phyloP scores from a whole-genome alignment of 1,140 invertebrate genomes.

The Monomorium pharaonis region DNA sequence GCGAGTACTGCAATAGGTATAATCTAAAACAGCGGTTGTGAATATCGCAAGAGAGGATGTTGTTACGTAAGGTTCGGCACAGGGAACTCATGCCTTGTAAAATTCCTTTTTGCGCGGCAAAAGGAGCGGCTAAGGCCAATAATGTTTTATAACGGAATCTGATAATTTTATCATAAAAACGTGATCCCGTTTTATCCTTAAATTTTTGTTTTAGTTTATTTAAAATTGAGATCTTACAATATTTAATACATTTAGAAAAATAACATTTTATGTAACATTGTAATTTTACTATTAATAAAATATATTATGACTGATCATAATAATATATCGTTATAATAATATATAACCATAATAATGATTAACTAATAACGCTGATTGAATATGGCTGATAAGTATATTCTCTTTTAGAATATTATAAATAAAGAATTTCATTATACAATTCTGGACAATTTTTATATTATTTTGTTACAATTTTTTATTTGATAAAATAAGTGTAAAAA shows the following conservation, averaged over 20 bases:
- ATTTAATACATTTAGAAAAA: neutral
- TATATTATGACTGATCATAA: neutral
- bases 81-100: conserved; percentile 72
- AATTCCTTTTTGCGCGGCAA: conserved; percentile 73
- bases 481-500: neutral
- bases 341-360: neutral
- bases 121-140: conserved; percentile 67
- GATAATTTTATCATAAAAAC: neutral
- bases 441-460: too few species aligned
- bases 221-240: neutral
- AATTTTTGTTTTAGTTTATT: neutral
- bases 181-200: neutral
- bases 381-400: neutral
- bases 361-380: too few species aligned
- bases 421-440: neutral
- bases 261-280: neutral
- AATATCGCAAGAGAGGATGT: conserved; percentile 80
- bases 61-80: conserved; percentile 74
- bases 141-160: conserved; percentile 55
- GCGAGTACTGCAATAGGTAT: conserved; percentile 23
- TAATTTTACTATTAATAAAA: neutral
- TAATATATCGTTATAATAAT: neutral
- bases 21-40: conserved; percentile 50
- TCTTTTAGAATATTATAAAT: neutral
- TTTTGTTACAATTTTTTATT: too few species aligned